Evolutionary conservation across 2,797 vertebrate species (phyloP), one percentile per base, ranked within the genome.

Genomic region (Xyrichtys novacula): DNA sequence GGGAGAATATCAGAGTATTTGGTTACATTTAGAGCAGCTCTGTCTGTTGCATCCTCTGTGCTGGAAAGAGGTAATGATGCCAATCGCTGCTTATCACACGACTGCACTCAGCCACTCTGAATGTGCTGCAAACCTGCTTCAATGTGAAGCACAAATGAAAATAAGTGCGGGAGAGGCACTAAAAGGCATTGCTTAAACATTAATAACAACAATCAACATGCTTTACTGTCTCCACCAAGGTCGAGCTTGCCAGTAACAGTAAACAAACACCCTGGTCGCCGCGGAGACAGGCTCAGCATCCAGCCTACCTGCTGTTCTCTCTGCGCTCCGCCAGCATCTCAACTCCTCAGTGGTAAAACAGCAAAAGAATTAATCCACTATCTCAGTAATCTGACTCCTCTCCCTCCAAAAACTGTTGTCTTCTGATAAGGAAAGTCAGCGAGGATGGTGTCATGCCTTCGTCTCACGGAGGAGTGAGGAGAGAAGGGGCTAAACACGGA

Each of bases 321-420:
- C 86, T 85, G 65, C 87, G 87, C 74, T 92, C 92, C 8, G 93
- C 91, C 81, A 94, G 88, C 94, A 95, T 95, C 89, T 90, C 80
- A 84, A 66, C 65, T 84, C 78, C 61, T 78, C 86, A 62, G 66
- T 60, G 60, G 19, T 6, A 42, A 34, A 56, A 8, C 59, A 44
- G 26, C 26, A 29, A 49, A 58, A 65, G 71, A 76, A 85, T n/a
- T 70, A 77, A 28, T 81, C 83, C 77, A 63, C 62, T 20, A 9
- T 43, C 43, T 15, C 40, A 19, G 39, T 5, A 49, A 8, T 46
- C 15, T n/a, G 6, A 53, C 32, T 29, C 61, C 40, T 65, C 39
- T 43, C 28, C 16, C 32, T 31, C 23, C 31, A 22, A 38, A 44
- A 65, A 15, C 28, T 8, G 60, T 26, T 28, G 36, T 68, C 66